Evolutionary conservation across 2,888 invertebrate species (phyloP).

Genomic region (Corythucha ciliata): DNA sequence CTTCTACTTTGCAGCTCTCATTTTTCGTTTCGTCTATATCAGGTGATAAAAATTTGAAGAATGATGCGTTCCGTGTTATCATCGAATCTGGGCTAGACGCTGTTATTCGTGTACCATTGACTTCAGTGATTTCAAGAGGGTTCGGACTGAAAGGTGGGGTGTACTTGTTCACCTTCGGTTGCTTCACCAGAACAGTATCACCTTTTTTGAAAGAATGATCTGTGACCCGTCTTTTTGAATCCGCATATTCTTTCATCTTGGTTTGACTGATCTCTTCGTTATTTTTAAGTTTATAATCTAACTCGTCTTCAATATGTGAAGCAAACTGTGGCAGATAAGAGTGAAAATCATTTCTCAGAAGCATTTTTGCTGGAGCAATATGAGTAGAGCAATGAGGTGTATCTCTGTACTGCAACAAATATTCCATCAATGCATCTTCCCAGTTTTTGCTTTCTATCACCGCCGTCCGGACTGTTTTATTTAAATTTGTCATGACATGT

Average conservation of each 20-base stretch:
- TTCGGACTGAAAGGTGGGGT: not conserved
- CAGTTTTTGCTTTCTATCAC: conserved; percentile 2
- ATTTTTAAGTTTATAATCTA: not conserved
- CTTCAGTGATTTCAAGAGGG: not conserved
- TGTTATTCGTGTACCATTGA: conserved; percentile 4
- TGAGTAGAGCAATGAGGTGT: conserved; percentile 1
- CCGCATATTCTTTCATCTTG: not conserved
- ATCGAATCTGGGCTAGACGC: not conserved
- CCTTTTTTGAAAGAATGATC: too few relatives aligned
- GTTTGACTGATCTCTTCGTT: not conserved
- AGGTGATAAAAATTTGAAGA: too few relatives aligned
- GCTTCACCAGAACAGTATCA: not conserved
- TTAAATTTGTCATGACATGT: not conserved
- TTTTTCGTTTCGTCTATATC: too few relatives aligned
- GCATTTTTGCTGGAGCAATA: not conserved
- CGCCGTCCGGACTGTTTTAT: not conserved
- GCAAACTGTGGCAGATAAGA: not conserved
- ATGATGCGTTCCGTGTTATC: conserved; percentile 6
- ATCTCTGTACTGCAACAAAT: conserved; percentile 1
- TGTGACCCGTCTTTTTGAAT: not conserved
- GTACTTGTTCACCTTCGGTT: not conserved
- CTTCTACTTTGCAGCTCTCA: too few relatives aligned
- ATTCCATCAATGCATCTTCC: conserved; percentile 3
- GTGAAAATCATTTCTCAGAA: not conserved
- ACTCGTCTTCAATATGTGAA: not conserved